Evolutionary conservation across 2,797 vertebrate species (phyloP).

Genomic region (Picus viridis): DNA sequence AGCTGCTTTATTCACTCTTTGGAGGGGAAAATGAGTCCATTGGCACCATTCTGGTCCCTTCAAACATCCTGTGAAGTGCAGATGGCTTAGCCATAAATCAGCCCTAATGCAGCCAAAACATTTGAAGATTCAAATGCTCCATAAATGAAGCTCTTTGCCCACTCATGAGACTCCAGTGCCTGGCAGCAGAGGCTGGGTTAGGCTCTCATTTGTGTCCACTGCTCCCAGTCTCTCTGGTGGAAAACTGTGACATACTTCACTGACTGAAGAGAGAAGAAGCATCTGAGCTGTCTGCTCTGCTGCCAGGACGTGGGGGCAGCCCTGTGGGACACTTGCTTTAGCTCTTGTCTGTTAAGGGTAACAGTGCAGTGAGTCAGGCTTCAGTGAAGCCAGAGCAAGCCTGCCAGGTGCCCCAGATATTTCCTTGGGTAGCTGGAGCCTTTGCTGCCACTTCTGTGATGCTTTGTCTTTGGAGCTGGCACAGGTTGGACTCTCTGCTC

Average conservation of each 20-base stretch:
- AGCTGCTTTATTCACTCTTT: not conserved
- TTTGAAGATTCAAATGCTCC: not conserved
- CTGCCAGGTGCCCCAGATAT: not conserved
- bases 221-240: not conserved
- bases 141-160: not conserved
- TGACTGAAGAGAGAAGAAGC: not conserved
- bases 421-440: not conserved
- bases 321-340: not conserved
- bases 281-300: not conserved
- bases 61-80: not conserved
- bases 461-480: not conserved
- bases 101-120: not conserved
- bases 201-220: not conserved
- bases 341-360: not conserved
- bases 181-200: not conserved
- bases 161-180: not conserved
- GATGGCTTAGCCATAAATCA: not conserved
- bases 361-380: not conserved
- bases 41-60: not conserved
- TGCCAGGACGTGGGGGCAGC: not conserved
- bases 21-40: not conserved
- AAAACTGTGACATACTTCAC: not conserved
- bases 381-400: not conserved
- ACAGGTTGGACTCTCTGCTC: not conserved
- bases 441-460: not conserved